These are phyloP conservation scores for Girardia tigrina DNA, from an alignment of 2,888 invertebrate species.

Conservation along the genomic window DNA sequence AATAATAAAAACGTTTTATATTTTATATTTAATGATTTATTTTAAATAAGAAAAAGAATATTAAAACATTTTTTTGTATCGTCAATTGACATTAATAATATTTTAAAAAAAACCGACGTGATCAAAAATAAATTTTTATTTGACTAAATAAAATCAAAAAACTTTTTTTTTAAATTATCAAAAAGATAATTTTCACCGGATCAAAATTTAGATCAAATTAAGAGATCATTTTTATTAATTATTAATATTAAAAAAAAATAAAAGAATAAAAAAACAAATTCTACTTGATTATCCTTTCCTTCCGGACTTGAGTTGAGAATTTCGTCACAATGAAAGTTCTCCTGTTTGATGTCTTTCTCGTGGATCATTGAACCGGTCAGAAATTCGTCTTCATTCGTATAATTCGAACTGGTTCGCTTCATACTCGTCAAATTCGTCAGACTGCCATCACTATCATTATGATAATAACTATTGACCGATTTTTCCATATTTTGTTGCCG, in stretches of 20 bases:
- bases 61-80: no score
- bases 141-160: no score
- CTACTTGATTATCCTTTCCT: conserved; percentile 4
- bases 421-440: neutral
- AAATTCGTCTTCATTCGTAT: neutral
- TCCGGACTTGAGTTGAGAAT: neutral
- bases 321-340: neutral
- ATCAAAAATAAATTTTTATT: no score
- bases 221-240: no score
- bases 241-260: no score
- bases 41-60: no score
- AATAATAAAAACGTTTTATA: neutral
- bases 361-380: neutral
- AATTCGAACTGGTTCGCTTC: neutral
- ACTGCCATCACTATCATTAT: neutral
- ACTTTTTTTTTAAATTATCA: no score
- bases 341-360: neutral
- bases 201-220: no score
- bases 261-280: neutral
- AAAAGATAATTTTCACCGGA: no score
- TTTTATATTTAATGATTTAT: neutral
- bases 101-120: no score
- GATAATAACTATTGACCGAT: neutral
- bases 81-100: no score
- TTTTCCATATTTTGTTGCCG: conserved; percentile 12